These are phyloP conservation scores for Recurvirostra avosetta DNA, from an alignment of 2,113 vertebrate genomes.

Conservation along the genomic window DNA sequence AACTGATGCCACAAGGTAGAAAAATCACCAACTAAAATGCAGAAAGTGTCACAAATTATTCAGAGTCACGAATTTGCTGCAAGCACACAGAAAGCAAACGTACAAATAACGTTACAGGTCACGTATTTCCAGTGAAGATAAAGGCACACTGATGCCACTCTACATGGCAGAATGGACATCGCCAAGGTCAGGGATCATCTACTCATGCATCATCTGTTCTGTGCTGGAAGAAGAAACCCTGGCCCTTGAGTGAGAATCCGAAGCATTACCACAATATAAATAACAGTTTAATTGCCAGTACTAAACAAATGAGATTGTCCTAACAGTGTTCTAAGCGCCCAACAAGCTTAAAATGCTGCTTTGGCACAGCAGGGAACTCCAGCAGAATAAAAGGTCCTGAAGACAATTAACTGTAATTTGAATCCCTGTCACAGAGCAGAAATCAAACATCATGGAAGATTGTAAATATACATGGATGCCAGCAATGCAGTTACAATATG, in stretches of 20 bases:
- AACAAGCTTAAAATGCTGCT: neutral
- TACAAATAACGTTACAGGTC: accelerated
- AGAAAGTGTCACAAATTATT: neutral
- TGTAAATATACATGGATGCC: accelerated
- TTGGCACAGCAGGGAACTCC: neutral
- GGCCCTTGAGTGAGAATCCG: neutral
- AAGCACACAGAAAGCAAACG: neutral
- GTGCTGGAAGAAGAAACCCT: neutral
- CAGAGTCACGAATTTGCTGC: neutral
- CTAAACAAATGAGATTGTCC: neutral
- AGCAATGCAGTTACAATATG: neutral
- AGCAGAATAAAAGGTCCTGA: neutral
- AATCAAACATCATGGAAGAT: neutral
- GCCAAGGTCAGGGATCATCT: neutral
- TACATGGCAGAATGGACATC: neutral
- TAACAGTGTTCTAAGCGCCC: accelerated
- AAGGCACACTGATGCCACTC: neutral
- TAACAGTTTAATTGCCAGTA: neutral
- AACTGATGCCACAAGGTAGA: neutral
- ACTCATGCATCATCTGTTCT: neutral
- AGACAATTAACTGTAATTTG: neutral
- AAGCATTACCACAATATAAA: neutral
- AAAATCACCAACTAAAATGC: neutral
- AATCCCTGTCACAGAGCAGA: neutral
- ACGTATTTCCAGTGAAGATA: accelerated